Conservation (phyloP, 2,113 vertebrate genomes). For the Daubentonia madagascariensis region DNA sequence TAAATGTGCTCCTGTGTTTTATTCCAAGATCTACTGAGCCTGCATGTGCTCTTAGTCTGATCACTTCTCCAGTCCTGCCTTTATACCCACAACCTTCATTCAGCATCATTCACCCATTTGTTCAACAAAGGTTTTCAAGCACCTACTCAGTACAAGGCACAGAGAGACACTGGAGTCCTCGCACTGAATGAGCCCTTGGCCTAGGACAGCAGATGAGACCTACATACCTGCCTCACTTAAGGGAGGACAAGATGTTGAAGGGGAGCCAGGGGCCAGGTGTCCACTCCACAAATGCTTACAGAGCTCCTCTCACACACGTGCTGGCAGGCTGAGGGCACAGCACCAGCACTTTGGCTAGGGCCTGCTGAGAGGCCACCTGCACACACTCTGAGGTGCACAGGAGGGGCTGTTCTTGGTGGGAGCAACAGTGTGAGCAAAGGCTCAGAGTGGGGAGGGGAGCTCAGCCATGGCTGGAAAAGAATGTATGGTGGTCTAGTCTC, state of each 20-base stretch:
- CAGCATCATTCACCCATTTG: not conserved
- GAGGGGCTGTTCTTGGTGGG: not conserved
- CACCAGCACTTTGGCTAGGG: not conserved
- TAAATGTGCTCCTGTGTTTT: not conserved
- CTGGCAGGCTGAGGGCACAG: not conserved
- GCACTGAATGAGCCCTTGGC: not conserved
- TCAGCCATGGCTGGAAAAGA: not conserved
- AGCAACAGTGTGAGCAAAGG: not conserved
- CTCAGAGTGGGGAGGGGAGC: not conserved
- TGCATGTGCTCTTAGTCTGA: not conserved
- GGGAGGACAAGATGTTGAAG: not conserved
- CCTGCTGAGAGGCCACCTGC: not conserved
- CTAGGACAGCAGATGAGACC: not conserved
- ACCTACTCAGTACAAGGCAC: not conserved
- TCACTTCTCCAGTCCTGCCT: not conserved
- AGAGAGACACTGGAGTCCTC: not conserved
- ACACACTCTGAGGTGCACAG: not conserved
- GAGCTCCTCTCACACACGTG: not conserved
- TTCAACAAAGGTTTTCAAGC: not conserved
- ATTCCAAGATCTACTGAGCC: not conserved
- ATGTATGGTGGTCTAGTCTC: not conserved
- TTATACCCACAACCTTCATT: not conserved
- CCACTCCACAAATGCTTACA: not conserved
- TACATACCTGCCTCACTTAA: not conserved
- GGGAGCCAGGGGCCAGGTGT: too few species aligned